Evolutionary conservation across 2,888 invertebrate genomes (phyloP).

Genomic region (Tribolium freemani): DNA sequence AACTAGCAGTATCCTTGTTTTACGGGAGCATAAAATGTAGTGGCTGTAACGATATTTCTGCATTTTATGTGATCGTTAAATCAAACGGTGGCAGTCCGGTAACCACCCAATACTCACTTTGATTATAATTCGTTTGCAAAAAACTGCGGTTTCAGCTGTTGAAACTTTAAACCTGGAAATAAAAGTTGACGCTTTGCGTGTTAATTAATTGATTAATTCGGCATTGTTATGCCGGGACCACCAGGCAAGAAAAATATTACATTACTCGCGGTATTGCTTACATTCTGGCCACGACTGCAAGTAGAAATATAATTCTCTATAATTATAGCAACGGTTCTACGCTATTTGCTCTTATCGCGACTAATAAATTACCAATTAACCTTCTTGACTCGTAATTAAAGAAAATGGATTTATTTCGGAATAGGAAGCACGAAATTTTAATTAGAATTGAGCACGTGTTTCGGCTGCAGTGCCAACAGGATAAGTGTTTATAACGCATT

Average conservation of each 20-base stretch:
- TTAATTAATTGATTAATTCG: background rate
- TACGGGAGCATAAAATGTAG: conserved; percentile 25
- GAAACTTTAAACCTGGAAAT: background rate
- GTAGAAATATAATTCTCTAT: no score
- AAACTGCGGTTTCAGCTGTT: background rate
- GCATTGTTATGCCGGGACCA: background rate
- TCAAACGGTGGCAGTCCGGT: conserved; percentile 27
- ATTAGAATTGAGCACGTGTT: conserved; percentile 29
- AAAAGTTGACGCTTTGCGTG: background rate
- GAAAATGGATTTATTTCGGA: conserved; percentile 3
- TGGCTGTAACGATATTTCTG: background rate
- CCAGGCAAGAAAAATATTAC: background rate
- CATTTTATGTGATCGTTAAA: conserved; percentile 37
- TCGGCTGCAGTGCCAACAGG: conserved; percentile 20
- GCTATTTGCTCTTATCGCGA: background rate
- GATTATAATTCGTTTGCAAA: conserved; percentile 17
- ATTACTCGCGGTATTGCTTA: background rate
- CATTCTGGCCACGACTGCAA: no score
- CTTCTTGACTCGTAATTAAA: conserved; percentile 6
- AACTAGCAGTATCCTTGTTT: conserved; percentile 21
- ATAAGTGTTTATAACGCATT: conserved; percentile 29
- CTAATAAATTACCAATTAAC: conserved; percentile 17
- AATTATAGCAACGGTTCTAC: no score
- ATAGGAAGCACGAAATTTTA: conserved; percentile 12
- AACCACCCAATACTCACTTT: conserved; percentile 32